Evolutionary conservation across 2,113 vertebrate species (phyloP), one percentile per base, ranked within the genome.

Genomic region (Caranx melampygus): DNA sequence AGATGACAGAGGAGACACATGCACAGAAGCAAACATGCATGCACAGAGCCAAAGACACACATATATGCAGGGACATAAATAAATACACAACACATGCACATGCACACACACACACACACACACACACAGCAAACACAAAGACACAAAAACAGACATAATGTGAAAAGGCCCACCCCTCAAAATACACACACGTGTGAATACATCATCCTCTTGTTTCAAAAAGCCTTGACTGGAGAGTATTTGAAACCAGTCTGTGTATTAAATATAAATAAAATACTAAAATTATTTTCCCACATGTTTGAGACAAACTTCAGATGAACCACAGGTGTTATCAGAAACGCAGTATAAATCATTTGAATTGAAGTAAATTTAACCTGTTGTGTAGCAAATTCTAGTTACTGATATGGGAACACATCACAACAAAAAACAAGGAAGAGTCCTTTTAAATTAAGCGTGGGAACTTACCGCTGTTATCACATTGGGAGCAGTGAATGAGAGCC

Each of bases 401-500:
- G 40, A 72, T n/a, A 40, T n/a, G 63, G 14, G 51, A 77, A 54
- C 5, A 52, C 20, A 37, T 10, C 1, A 45, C 14, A 72, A 58
- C 2, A 57, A 47, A 61, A 57, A 8, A 3, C 40, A 80, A n/a
- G n/a, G 20, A 61, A 79, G 5, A 37, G 5, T 81, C 67, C 75
- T 84, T 72, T 69, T 65, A 66, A 83, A 63, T 71, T 0, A 51
- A 70, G 33, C 45, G 15, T 72, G 60, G 26, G 60, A 92, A 98
- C 98, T 99, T 92, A 99, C 98, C 98, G 34, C 98, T 99, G 92
- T 98, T 99, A 52, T 96, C 96, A 95, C 98, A 99, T 90, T 99
- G 98, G 94, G 97, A 99, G 97, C 98, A 99, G 95, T 98, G 97
- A 95, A 99, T 98, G 91, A 99, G 98, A 75, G 96, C 94, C 92